Evolutionary conservation across 1,140 invertebrate genomes (phyloP).

Genomic region (Procambarus clarkii): DNA sequence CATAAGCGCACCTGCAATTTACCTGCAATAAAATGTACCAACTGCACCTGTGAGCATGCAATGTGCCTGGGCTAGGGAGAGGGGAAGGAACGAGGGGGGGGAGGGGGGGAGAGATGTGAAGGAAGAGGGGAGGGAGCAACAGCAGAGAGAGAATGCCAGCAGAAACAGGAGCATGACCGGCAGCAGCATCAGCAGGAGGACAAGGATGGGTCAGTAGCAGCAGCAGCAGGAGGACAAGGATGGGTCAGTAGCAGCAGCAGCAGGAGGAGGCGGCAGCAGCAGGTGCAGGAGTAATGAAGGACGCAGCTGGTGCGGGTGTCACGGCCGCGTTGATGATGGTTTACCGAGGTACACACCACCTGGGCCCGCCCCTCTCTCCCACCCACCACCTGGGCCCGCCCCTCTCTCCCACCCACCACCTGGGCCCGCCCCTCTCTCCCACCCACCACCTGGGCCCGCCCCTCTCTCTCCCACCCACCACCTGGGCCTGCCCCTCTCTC

Average conservation of each 20-base stretch:
- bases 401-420: too few species aligned
- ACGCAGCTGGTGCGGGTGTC: conserved; percentile 3
- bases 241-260: neutral
- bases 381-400: neutral
- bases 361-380: neutral
- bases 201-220: neutral
- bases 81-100: neutral
- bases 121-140: neutral
- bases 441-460: too few species aligned
- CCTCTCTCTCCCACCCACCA: too few species aligned
- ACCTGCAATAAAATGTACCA: too few species aligned
- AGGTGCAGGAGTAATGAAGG: conserved; percentile 27
- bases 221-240: too few species aligned
- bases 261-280: neutral
- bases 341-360: conserved; percentile 12
- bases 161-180: neutral
- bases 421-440: too few species aligned
- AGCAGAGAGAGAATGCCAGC: neutral
- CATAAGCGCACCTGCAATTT: too few species aligned
- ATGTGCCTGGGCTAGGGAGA: too few species aligned
- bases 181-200: neutral
- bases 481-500: too few species aligned
- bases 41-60: too few species aligned
- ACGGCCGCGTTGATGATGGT: conserved; percentile 10
- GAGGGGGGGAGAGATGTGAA: neutral